Conservation (phyloP, 2,797 vertebrate species). For the Catostomus latipinnis region DNA sequence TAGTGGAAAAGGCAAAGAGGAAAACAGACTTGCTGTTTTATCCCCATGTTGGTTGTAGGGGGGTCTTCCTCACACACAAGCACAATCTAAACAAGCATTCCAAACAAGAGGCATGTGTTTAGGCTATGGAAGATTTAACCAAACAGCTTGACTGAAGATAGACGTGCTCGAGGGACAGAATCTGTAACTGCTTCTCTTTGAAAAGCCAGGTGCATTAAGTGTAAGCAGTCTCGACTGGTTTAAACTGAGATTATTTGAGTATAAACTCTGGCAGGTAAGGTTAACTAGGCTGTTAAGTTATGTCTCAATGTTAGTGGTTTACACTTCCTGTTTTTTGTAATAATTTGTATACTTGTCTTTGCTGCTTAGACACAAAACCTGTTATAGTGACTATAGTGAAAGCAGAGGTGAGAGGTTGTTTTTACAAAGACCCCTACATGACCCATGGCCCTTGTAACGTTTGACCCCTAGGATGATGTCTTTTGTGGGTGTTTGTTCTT, state of each 20-base stretch:
- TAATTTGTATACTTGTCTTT: neutral
- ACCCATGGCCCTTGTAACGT: neutral
- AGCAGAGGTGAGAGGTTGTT: slow-evolving; percentile 1
- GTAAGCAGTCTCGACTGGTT: slow-evolving; percentile 9
- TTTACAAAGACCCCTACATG: neutral
- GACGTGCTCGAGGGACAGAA: neutral
- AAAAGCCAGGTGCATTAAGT: slow-evolving; percentile 6
- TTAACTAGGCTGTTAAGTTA: neutral
- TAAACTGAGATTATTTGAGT: slow-evolving; percentile 1
- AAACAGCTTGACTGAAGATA: slow-evolving; percentile 27
- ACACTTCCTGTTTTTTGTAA: neutral
- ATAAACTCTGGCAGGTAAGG: neutral
- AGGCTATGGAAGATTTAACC: slow-evolving; percentile 20
- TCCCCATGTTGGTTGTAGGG: neutral
- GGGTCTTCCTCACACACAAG: neutral
- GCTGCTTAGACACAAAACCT: neutral
- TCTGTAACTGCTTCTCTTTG: neutral
- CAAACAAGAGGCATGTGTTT: neutral
- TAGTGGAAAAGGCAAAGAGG: neutral
- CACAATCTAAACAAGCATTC: slow-evolving; percentile 26
- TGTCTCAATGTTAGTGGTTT: neutral
- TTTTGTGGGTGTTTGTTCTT: neutral
- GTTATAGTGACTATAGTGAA: neutral
- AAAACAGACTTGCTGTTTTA: slow-evolving; percentile 9
- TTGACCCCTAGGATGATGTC: neutral